phyloP scores from a whole-genome alignment of 2,797 vertebrate species.

The Sebastes diploproa region DNA sequence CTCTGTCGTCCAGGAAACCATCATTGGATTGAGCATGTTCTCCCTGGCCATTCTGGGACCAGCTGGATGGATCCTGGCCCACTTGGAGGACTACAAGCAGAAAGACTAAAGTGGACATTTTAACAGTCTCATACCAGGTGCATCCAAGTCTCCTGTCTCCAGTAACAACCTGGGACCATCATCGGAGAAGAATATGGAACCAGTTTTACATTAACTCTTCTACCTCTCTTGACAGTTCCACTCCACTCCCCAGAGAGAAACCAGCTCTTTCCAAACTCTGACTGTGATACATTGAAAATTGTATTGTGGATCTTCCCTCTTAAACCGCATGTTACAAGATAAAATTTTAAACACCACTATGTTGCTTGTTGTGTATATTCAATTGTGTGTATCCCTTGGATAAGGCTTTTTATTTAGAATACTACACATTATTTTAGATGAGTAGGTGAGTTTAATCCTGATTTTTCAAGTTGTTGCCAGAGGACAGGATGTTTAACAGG shows the following conservation, averaged over 20 bases:
- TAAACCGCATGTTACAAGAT: constrained; percentile 39
- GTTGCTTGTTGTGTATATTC: background rate
- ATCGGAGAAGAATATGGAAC: constrained; percentile 5
- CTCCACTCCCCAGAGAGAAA: constrained; percentile 12
- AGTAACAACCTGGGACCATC: constrained; percentile 26
- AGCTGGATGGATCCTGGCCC: constrained; percentile 83
- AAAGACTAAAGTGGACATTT: constrained; percentile 62
- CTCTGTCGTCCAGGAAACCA: constrained; percentile 45
- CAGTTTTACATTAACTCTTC: constrained; percentile 23
- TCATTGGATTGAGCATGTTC: constrained; percentile 64
- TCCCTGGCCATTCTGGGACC: constrained; percentile 76
- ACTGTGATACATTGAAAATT: background rate
- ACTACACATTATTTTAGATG: too few relatives aligned
- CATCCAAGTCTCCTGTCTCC: background rate
- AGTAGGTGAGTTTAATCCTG: background rate
- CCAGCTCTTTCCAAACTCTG: background rate
- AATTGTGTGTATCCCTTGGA: background rate
- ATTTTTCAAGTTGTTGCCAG: background rate
- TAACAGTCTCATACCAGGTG: background rate
- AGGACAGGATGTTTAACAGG: background rate
- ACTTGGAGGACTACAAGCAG: constrained; percentile 87
- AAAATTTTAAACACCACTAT: constrained; percentile 30
- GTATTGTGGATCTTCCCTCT: constrained; percentile 4
- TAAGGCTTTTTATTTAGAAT: background rate
- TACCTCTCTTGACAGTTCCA: constrained; percentile 25